Evolutionary conservation across 2,797 vertebrate species (phyloP).

Genomic region (Leptatherina wallacei): DNA sequence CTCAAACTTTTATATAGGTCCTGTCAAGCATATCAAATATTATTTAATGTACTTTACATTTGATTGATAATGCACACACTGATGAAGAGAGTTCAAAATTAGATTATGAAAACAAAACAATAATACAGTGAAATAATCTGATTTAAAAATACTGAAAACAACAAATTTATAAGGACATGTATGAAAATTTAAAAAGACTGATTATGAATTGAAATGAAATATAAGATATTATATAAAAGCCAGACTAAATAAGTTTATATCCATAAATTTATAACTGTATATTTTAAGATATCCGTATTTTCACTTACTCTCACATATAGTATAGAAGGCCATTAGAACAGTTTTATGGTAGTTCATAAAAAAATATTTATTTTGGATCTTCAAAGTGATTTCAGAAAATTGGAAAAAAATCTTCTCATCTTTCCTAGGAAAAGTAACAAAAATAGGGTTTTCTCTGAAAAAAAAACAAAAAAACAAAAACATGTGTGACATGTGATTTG

Average conservation of each 20-base stretch:
- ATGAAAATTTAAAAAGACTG: no score
- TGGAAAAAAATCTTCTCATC: neutral
- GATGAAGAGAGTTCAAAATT: neutral
- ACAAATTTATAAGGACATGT: no score
- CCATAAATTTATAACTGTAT: neutral
- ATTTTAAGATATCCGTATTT: neutral
- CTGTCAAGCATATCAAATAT: neutral
- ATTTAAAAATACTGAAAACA: no score
- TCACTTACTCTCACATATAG: no score
- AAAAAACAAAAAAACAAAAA: no score
- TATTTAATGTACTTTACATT: neutral
- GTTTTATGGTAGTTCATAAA: no score
- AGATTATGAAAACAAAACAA: neutral
- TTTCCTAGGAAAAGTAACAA: neutral
- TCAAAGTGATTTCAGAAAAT: neutral
- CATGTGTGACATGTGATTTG: neutral
- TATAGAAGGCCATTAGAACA: no score
- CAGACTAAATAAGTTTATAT: neutral
- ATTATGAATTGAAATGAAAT: no score
- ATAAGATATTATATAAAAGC: neutral
- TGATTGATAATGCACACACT: neutral
- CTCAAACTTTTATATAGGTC: neutral
- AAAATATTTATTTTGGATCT: no score
- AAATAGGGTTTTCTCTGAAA: no score
- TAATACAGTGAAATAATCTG: no score